Percentiles rank a stretch among this genome's conserved stretches.
These are phyloP conservation scores for Seriola aureovittata DNA, from an alignment of 2,113 vertebrate genomes.

Conservation along the genomic window DNA sequence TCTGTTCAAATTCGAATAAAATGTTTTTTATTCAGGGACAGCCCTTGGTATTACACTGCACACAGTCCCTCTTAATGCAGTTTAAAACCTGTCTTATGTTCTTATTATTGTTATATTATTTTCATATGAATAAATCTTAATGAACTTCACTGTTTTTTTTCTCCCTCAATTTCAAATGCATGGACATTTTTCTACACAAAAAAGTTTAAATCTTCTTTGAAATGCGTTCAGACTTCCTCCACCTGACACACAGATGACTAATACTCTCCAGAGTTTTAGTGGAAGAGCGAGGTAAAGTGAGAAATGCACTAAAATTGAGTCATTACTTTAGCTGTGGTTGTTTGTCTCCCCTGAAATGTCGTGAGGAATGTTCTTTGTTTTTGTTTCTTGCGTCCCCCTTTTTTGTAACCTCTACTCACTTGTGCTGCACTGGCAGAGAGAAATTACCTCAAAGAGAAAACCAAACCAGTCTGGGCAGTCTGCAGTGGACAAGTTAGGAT, in stretches of 20 bases:
- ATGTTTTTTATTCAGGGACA: conserved; percentile 43
- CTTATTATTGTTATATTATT: conserved; percentile 81
- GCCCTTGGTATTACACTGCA: conserved; percentile 42
- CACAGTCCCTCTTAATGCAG: conserved; percentile 63
- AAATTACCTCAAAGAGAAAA: background rate
- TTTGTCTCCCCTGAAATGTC: conserved; percentile 45
- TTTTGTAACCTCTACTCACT: conserved; percentile 20
- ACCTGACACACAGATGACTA: conserved; percentile 60
- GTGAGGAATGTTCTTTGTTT: conserved; percentile 24
- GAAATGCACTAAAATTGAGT: conserved; percentile 32
- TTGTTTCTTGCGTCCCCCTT: background rate
- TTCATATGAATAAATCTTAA: conserved; percentile 84
- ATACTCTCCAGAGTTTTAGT: conserved; percentile 43
- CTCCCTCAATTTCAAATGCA: conserved; percentile 14
- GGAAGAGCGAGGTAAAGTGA: conserved; percentile 33
- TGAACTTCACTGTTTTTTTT: conserved; percentile 40
- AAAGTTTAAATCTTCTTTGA: conserved; percentile 24
- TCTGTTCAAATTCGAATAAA: conserved; percentile 29
- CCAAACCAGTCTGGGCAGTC: background rate
- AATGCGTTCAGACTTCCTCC: conserved; percentile 29
- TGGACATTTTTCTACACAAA: conserved; percentile 18
- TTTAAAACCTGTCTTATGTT: conserved; percentile 67
- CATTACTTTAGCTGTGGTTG: conserved; percentile 38
- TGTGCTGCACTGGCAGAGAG: background rate
- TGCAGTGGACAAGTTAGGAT: background rate